Conservation (phyloP, 2,797 vertebrate genomes). For the Argya squamiceps region DNA sequence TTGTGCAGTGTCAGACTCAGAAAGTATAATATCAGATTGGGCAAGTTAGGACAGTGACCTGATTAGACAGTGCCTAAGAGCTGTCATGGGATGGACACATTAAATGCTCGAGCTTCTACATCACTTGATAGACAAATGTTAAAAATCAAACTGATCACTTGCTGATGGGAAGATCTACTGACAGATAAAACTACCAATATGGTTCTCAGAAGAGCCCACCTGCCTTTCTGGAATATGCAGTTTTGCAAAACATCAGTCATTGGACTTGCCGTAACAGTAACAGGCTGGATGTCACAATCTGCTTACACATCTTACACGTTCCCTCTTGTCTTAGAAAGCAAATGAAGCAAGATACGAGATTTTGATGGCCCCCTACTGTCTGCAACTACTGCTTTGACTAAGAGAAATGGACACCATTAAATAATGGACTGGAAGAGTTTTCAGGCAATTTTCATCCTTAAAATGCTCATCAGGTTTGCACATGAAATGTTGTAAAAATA, state of each 20-base stretch:
- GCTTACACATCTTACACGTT: neutral
- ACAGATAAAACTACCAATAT: neutral
- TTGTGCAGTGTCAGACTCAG: neutral
- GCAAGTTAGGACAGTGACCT: neutral
- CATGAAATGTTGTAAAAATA: neutral
- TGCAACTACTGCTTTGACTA: neutral
- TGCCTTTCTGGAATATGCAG: neutral
- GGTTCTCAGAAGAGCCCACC: neutral
- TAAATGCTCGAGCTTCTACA: neutral
- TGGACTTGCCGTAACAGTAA: neutral
- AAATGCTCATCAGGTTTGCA: neutral
- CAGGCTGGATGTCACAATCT: neutral
- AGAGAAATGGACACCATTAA: neutral
- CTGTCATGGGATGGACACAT: neutral
- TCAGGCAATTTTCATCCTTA: neutral
- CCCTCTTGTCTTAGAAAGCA: neutral
- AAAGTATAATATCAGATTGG: neutral
- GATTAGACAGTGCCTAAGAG: neutral
- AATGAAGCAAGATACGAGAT: neutral
- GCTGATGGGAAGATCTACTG: neutral
- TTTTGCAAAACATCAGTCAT: neutral
- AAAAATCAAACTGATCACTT: neutral
- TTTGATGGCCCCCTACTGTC: neutral
- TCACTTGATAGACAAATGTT: neutral
- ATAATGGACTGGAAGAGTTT: neutral